phyloP scores from a whole-genome alignment of 2,888 invertebrate species.

The Oligia strigilis region DNA sequence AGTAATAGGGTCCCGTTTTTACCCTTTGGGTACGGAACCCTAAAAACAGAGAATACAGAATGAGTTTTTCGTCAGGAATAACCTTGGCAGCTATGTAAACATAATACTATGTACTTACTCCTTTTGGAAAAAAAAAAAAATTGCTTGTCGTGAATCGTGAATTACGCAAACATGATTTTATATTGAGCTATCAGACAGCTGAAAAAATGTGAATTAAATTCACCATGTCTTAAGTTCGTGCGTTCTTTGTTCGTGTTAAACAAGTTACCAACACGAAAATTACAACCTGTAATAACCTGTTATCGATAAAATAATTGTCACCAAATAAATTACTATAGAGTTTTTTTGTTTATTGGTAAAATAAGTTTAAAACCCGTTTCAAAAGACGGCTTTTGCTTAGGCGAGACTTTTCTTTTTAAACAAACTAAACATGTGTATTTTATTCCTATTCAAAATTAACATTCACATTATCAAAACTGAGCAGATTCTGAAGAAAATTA shows the following conservation, averaged over 20 bases:
- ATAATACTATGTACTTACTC: not conserved
- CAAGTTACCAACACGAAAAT: constrained; percentile 7
- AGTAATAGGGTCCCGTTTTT: no score
- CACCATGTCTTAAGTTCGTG: not conserved
- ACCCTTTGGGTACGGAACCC: no score
- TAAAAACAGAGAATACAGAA: not conserved
- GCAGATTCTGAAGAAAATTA: constrained; percentile 2
- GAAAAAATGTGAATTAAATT: not conserved
- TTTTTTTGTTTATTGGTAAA: constrained; percentile 31
- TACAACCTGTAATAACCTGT: constrained; percentile 34
- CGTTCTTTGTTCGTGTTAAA: constrained; percentile 1
- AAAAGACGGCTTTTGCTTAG: constrained; percentile 17
- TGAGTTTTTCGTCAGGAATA: not conserved
- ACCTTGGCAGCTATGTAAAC: not conserved
- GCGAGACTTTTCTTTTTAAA: constrained; percentile 22
- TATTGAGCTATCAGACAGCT: not conserved
- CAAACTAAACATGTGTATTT: not conserved
- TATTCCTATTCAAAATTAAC: not conserved
- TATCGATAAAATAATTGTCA: constrained; percentile 44
- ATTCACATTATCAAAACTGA: not conserved
- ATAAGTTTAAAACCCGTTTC: constrained; percentile 41
- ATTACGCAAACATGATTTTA: not conserved
- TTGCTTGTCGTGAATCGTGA: not conserved
- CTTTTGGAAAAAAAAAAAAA: no score
- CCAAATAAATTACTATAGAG: constrained; percentile 49